Base-by-base conservation (phyloP, 2,797 vertebrate species). In the Octomys mimax region DNA sequence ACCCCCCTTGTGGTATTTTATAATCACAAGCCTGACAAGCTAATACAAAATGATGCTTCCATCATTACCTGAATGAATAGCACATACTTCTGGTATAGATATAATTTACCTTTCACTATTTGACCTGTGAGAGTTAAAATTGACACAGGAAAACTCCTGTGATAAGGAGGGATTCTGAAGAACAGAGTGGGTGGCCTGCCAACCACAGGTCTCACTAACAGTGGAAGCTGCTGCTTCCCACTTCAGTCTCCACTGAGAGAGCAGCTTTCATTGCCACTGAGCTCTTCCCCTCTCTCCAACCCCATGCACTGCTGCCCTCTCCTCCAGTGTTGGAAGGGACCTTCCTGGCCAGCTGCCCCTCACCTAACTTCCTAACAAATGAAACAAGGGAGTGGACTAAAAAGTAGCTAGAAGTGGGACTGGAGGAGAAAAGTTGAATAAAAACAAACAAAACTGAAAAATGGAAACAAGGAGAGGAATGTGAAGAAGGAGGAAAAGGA, bases 401-500 rank as follows among this genome's bases (percentile, higher is more conserved):
- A 89, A 85, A 62, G 54, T 49, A 59, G 26, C 54, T n/a, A 81
- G 46, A 88, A 84, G 7, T 24, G 26, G 18, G 24, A 46, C 36
- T 78, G 39, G 57, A 59, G 81, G 70, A 36, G 62, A 54, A 86
- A 80, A 59, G 33, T 73, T 28, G 57, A 92, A 42, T 12, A 68
- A 19, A 68, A 87, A 83, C 46, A 88, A 89, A 96, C 46, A 88
- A 89, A 96, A 81, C 28, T 24, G 28, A 88, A 96, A 89, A 0
- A 19, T 14, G 12, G 52, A 7, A 64, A 22, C 16, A 39, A 22
- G 10, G 31, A 52, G 3, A 49, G 42, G 22, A 0, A 21, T 36
- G 61, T 64, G 9, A 96, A 31, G 46, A 19, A 33, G 26, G 46
- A 22, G 42, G 16, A 61, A 46, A 84, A 89, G 18, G 39, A 79